Conservation (phyloP, 30 jellyfish, hydroid and myxozoan species). For the Turritopsis rubra region DNA sequence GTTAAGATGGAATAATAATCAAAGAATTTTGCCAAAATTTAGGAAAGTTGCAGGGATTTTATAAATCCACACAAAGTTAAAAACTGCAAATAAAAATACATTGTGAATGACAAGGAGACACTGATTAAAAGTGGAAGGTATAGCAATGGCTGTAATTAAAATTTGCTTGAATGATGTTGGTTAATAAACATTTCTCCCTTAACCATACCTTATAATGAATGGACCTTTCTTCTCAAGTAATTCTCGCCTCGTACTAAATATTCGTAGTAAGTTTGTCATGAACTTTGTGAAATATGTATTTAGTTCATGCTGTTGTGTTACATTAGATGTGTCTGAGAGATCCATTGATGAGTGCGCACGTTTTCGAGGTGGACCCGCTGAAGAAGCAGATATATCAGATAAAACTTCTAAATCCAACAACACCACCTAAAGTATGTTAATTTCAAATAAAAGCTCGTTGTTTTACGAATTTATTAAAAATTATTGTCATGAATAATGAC, state of each 20-base stretch:
- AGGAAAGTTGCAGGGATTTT: no score
- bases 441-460: no score
- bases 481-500: no score
- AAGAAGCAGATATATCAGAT: constrained; percentile 89
- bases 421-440: constrained; percentile 50
- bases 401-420: constrained; percentile 85
- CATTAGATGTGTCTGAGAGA: constrained; percentile 27
- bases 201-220: constrained; percentile 60
- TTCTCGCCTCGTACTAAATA: constrained; percentile 66
- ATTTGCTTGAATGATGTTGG: no score
- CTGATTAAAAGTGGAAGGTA: no score
- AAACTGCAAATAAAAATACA: no score
- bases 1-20: no score
- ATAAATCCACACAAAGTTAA: no score
- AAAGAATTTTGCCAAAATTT: no score
- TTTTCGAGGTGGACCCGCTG: constrained; percentile 94
- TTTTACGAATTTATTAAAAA: no score
- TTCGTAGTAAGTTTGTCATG: constrained; percentile 58
- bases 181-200: background rate
- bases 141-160: no score
- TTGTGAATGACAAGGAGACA: no score
- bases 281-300: constrained; percentile 83
- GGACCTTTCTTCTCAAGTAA: constrained; percentile 77
- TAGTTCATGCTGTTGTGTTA: constrained; percentile 60
- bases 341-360: constrained; percentile 45